Conservation (phyloP, 30 jellyfish, hydroid and myxozoan genomes). For the Hydra vulgaris region DNA sequence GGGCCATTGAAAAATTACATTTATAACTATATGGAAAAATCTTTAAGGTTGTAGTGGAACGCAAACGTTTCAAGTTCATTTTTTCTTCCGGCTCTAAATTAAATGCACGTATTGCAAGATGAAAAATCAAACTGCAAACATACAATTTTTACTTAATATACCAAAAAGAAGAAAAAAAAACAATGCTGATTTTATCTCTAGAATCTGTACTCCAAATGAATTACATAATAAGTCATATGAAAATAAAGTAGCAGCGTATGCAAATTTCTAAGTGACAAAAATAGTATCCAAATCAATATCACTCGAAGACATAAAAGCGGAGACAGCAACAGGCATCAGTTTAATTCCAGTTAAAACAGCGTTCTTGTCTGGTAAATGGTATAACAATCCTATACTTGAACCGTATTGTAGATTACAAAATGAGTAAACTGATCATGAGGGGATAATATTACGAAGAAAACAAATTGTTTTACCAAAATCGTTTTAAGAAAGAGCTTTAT, state of each 20-base stretch:
- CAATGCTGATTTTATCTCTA: slow-evolving; percentile 1
- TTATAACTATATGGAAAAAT: neutral
- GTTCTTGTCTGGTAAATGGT: slow-evolving; percentile 4
- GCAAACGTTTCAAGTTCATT: neutral
- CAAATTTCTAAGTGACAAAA: neutral
- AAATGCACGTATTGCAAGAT: slow-evolving; percentile 11
- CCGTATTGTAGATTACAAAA: neutral
- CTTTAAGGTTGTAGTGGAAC: slow-evolving; percentile 2
- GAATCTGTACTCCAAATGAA: neutral
- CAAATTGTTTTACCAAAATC: slow-evolving; percentile 6
- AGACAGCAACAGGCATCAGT: slow-evolving; percentile 20
- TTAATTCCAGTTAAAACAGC: slow-evolving; percentile 15
- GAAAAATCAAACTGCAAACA: slow-evolving; percentile 5
- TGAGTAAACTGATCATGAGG: slow-evolving; percentile 5
- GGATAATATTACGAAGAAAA: slow-evolving; percentile 9
- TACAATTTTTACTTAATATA: slow-evolving; percentile 1
- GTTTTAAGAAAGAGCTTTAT: neutral
- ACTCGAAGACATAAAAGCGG: slow-evolving; percentile 29
- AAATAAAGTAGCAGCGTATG: neutral
- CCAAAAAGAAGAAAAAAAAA: neutral
- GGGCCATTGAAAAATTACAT: slow-evolving; percentile 11
- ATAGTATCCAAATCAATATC: slow-evolving; percentile 41
- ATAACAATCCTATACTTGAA: slow-evolving; percentile 5
- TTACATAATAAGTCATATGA: too few species aligned
- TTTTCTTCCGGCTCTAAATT: too few species aligned